Percentiles rank a stretch among this genome's conserved stretches.
Conservation (phyloP, 2,797 vertebrate genomes). For the Aulostomus chinensis region DNA sequence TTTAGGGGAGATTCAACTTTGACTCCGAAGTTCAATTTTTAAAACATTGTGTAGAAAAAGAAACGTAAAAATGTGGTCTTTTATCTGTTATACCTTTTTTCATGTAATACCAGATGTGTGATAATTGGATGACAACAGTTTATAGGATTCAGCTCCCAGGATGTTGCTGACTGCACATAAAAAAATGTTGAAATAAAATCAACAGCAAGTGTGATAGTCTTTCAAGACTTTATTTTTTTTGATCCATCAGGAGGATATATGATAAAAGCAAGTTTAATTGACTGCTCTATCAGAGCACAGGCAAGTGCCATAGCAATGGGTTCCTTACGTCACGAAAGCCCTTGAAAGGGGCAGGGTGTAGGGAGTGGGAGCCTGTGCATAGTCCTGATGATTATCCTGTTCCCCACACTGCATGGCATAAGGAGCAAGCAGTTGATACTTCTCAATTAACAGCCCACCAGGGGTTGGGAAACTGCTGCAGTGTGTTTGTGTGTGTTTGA, state of each 20-base stretch:
- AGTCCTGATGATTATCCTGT: constrained; percentile 60
- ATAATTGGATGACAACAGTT: constrained; percentile 12
- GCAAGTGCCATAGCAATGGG: constrained; percentile 69
- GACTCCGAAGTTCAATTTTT: too few relatives aligned
- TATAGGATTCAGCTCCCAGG: constrained; percentile 13
- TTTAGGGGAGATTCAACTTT: constrained; percentile 23
- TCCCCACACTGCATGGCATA: constrained; percentile 39
- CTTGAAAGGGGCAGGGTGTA: constrained; percentile 52
- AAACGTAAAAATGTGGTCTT: neutral
- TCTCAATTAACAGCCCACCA: constrained; percentile 64
- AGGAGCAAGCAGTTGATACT: constrained; percentile 46
- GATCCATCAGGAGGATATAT: constrained; percentile 44
- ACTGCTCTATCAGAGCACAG: constrained; percentile 63
- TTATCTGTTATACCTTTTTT: neutral
- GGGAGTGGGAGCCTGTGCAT: constrained; percentile 25
- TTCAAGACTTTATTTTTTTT: constrained; percentile 48
- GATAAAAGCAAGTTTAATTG: constrained; percentile 70
- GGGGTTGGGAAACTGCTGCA: neutral
- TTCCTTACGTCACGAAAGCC: constrained; percentile 67
- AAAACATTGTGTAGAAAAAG: neutral
- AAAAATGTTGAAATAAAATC: constrained; percentile 48
- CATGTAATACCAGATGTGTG: constrained; percentile 7
- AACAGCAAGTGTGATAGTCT: constrained; percentile 38
- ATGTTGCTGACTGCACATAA: constrained; percentile 22
- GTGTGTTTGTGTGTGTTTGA: neutral